A percentile compares a stretch with the other conserved stretches of the same genome.
These are phyloP conservation scores for Heteromurus nitidus DNA, from an alignment of 2,888 invertebrate genomes.

Conservation along the genomic window DNA sequence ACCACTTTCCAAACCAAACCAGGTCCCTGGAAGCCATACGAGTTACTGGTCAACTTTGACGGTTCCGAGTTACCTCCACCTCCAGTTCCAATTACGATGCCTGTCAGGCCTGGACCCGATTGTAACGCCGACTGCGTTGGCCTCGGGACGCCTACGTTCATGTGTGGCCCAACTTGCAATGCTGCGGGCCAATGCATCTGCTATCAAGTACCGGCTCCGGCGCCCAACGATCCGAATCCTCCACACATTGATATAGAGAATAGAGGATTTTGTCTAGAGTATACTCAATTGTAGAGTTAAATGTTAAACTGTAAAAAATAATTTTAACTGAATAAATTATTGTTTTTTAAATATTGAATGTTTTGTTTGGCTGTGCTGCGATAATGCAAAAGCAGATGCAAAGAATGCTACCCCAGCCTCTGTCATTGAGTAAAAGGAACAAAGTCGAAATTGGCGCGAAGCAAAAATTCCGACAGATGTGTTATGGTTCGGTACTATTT, in stretches of 20 bases:
- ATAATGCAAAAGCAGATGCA: too few relatives aligned
- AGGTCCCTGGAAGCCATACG: slow-evolving; percentile 52
- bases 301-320: too few relatives aligned
- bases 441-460: background rate
- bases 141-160: background rate
- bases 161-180: background rate
- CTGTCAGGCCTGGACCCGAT: too few relatives aligned
- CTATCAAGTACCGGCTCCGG: background rate
- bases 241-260: slow-evolving; percentile 32
- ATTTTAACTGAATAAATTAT: too few relatives aligned
- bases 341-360: too few relatives aligned
- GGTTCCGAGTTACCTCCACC: slow-evolving; percentile 18
- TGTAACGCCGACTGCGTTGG: background rate
- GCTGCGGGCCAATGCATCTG: background rate
- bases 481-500: too few relatives aligned
- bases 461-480: background rate
- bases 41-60: slow-evolving; percentile 55
- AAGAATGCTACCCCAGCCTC: too few relatives aligned
- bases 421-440: too few relatives aligned
- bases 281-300: slow-evolving; percentile 27
- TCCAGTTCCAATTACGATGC: background rate
- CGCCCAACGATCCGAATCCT: background rate
- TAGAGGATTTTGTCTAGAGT: slow-evolving; percentile 56
- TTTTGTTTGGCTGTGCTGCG: too few relatives aligned
- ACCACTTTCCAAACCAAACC: background rate